Evolutionary conservation across 2,113 vertebrate genomes (phyloP).

Genomic region (Mohoua ochrocephala): DNA sequence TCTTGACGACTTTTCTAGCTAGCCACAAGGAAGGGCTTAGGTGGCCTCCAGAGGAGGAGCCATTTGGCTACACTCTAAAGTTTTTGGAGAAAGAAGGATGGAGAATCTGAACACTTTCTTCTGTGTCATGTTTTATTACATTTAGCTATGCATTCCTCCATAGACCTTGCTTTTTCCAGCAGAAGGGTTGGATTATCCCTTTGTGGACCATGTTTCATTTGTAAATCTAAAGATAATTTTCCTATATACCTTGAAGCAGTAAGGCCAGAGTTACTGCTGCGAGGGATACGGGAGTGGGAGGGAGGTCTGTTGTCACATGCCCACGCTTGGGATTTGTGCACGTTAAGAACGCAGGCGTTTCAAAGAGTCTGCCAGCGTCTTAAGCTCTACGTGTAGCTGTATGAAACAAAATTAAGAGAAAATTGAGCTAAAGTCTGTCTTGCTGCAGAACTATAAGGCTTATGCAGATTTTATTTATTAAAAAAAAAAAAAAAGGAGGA

Average conservation of each 20-base stretch:
- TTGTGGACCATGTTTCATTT: conserved; percentile 16
- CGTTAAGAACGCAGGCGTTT: neutral
- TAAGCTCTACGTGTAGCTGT: conserved; percentile 25
- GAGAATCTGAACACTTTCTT: neutral
- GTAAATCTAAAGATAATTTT: neutral
- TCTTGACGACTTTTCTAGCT: neutral
- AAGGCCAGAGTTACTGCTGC: neutral
- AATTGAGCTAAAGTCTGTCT: conserved; percentile 10
- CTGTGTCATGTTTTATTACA: neutral
- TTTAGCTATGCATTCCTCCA: conserved; percentile 6
- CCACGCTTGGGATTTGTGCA: neutral
- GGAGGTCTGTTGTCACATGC: neutral
- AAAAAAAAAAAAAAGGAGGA: neutral
- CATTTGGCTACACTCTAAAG: neutral
- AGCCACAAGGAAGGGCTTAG: neutral
- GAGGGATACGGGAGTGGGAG: neutral
- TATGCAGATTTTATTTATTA: neutral
- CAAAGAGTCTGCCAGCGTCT: neutral
- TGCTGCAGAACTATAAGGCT: neutral
- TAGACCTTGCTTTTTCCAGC: neutral
- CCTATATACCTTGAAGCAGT: neutral
- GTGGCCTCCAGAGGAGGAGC: neutral
- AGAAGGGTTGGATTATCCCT: neutral
- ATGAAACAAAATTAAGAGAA: neutral
- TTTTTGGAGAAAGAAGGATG: neutral